Conservation (phyloP, 2,797 vertebrate species). For the Sarcoramphus papa region DNA sequence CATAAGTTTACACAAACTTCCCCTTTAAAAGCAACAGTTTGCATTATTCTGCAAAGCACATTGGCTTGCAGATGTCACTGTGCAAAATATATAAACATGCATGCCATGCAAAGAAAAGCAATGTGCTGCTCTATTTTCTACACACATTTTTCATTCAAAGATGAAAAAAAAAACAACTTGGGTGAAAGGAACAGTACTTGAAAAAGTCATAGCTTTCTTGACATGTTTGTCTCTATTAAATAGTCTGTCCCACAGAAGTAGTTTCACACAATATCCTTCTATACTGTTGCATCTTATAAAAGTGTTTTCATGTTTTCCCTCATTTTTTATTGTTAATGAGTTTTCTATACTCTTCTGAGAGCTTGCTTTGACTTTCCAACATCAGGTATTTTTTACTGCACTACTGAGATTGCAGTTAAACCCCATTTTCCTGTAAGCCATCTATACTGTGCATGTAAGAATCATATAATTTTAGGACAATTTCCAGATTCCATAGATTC, state of each 20-base stretch:
- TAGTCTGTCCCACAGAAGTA: not conserved
- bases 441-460: not conserved
- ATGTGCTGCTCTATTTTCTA: not conserved
- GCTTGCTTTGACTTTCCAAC: not conserved
- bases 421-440: not conserved
- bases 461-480: not conserved
- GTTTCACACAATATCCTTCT: not conserved
- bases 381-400: not conserved
- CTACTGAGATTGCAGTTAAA: not conserved
- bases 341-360: not conserved
- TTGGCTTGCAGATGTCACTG: not conserved
- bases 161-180: not conserved
- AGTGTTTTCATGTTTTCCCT: not conserved
- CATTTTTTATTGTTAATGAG: not conserved
- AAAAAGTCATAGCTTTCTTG: not conserved
- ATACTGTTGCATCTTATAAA: not conserved
- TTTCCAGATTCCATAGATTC: not conserved
- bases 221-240: not conserved
- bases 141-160: not conserved
- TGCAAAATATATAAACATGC: not conserved
- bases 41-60: not conserved
- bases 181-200: not conserved
- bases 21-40: not conserved
- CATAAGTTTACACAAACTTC: not conserved
- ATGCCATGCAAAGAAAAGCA: not conserved